These are phyloP conservation scores for Patella ulyssiponensis DNA, from an alignment of 2,888 invertebrate species.

Conservation along the genomic window DNA sequence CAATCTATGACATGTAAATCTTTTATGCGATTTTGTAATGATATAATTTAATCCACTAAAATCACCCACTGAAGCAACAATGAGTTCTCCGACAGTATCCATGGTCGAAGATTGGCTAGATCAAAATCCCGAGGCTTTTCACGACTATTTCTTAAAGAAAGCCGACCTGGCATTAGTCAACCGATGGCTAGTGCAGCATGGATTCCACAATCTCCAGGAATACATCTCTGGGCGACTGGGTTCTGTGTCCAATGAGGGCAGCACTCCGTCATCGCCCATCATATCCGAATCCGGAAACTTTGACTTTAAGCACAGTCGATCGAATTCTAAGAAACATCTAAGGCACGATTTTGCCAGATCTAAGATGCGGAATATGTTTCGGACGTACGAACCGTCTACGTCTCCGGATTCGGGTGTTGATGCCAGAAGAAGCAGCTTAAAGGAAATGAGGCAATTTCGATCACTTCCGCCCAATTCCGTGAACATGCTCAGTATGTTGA, in stretches of 20 bases:
- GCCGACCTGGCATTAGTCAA: constrained; percentile 74
- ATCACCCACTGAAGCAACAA: background rate
- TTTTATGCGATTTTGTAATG: too few species aligned
- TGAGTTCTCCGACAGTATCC: constrained; percentile 46
- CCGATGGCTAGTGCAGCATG: constrained; percentile 74
- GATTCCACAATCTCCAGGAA: constrained; percentile 72
- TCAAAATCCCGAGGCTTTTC: constrained; percentile 72
- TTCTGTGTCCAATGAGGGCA: constrained; percentile 48
- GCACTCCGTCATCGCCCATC: constrained; percentile 54
- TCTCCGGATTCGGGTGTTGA: constrained; percentile 57
- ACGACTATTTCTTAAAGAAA: constrained; percentile 74
- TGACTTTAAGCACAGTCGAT: constrained; percentile 57
- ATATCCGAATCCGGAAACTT: constrained; percentile 56
- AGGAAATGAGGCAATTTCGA: constrained; percentile 75
- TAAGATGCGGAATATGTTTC: constrained; percentile 74
- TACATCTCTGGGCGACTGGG: constrained; percentile 48
- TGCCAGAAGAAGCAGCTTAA: constrained; percentile 73
- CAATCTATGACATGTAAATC: too few species aligned
- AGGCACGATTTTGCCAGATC: constrained; percentile 75
- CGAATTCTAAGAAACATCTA: constrained; percentile 74
- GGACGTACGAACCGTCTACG: constrained; percentile 68
- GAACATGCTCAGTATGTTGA: constrained; percentile 74
- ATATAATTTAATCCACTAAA: too few species aligned
- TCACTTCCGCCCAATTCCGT: constrained; percentile 75
- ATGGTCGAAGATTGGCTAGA: constrained; percentile 75